Evolutionary conservation across 2,888 invertebrate genomes (phyloP), one percentile per base, ranked within the genome.

Genomic region (Epistrophe eligans): DNA sequence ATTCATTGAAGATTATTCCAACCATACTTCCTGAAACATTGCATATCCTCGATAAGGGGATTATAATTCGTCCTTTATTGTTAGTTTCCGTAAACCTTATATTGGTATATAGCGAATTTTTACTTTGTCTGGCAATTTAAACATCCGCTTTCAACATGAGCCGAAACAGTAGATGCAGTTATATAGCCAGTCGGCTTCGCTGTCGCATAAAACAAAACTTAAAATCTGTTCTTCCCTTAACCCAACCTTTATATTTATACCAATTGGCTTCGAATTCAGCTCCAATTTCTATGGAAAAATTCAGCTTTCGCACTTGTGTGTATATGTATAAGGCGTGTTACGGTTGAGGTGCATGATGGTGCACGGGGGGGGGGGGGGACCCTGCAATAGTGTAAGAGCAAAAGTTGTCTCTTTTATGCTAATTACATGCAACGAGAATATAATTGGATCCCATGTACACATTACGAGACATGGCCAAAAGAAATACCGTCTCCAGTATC

Each of bases 361-460:
- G 32, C 6, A 4, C 6, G 32, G 4, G 5, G 28, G 3, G 5
- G 58, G 70, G 38, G 13, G 6, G n/a, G 35, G 57, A 24, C 10
- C 4, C 60, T 24, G 24, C 24, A 19, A 15, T 66, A 50, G 67
- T 48, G 64, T 76, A 58, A 82, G 74, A 87, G 82, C 83, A 83
- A 87, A 87, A 87, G 83, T 87, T 87, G 87, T 87, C 87, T 87
- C 76, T 87, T 87, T 87, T 87, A 87, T 87, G 87, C 87, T 87
- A 87, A 87, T 87, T 87, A 87, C 87, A 82, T 82, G 87, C 82
- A 87, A 87, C 87, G 87, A 87, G 87, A 83, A 87, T 87, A 87
- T 87, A 87, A 87, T 87, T 87, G 87, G 87, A 87, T 87, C 79
- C 87, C 87, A 62, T 87, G 83, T 87, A 87, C 87, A 87, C 72